phyloP scores from a whole-genome alignment of 2,113 vertebrate genomes.

The Callipepla squamata region DNA sequence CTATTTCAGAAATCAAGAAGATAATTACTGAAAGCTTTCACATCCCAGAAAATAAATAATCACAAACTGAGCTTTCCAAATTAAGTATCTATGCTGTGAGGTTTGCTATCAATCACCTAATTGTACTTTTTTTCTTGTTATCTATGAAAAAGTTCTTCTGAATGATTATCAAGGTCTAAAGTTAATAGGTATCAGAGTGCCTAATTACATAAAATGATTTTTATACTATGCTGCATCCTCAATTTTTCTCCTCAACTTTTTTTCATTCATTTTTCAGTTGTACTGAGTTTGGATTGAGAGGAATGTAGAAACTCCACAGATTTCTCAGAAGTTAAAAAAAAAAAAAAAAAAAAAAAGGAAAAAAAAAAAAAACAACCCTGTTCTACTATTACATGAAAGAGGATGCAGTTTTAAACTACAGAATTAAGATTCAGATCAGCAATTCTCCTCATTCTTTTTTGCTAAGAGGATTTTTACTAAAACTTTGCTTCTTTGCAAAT shows the following conservation, averaged over 20 bases:
- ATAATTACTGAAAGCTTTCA: constrained; percentile 2
- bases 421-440: background rate
- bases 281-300: background rate
- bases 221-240: background rate
- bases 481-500: background rate
- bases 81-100: background rate
- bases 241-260: background rate
- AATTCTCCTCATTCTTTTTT: background rate
- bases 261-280: background rate
- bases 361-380: background rate
- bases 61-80: background rate
- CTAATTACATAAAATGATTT: background rate
- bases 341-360: background rate
- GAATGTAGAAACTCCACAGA: background rate
- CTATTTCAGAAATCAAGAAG: constrained; percentile 1
- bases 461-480: background rate
- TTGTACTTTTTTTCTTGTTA: background rate
- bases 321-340: background rate
- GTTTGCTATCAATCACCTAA: background rate
- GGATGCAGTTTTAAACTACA: background rate
- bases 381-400: background rate
- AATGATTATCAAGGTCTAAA: background rate
- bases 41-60: background rate
- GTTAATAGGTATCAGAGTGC: background rate
- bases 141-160: background rate